Base-by-base conservation (phyloP, 2,113 vertebrate species). In the Elgaria multicarinata region DNA sequence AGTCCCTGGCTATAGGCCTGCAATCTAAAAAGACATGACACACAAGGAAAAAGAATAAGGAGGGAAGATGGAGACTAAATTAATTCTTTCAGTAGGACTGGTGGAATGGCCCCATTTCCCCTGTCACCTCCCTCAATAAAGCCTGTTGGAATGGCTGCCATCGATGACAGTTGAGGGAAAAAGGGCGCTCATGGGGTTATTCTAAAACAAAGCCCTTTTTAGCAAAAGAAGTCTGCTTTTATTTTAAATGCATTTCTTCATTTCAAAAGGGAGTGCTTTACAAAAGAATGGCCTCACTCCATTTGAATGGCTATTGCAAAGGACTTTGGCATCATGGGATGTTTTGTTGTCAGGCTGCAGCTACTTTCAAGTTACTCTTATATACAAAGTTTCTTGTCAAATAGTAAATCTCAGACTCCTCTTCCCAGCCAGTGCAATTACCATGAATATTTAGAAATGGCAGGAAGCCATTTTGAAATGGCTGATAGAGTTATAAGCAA, bases 401-500 rank as follows among this genome's bases (percentile, higher is more conserved):
- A 1, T 42, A n/a, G 12, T 44, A 31, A 58, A 89, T 13, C 39
- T 9, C 72, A 39, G 22, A 64, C 31, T 18, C 20, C 31, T 58
- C 44, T 31, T 86, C 42, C 28, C 31, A 50, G 50, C 28, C 20
- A 3, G 31, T 0, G 3, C 77, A 86, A 74, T 88, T 86, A 0
- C 82, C 80, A 39, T 81, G 42, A 82, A 64, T 36, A 90, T 84
- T 84, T 72, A 31, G n/a, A 75, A 58, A 62, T 62, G 71, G 24
- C 72, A 39, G 44, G 42, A 79, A 90, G 72, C 66, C 1, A 0
- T 9, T 4, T 33, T 3, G 13, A 90, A 87, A 91, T 44, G 78
- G 77, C 86, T 3, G 39, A 55, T 5, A 24, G 74, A 74, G 28
- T 90, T 78, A 92, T 91, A 88, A 62, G 2, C 24, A 67, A 82